Conservation (phyloP, 2,888 invertebrate genomes). For the Monoplex corrugatus region DNA sequence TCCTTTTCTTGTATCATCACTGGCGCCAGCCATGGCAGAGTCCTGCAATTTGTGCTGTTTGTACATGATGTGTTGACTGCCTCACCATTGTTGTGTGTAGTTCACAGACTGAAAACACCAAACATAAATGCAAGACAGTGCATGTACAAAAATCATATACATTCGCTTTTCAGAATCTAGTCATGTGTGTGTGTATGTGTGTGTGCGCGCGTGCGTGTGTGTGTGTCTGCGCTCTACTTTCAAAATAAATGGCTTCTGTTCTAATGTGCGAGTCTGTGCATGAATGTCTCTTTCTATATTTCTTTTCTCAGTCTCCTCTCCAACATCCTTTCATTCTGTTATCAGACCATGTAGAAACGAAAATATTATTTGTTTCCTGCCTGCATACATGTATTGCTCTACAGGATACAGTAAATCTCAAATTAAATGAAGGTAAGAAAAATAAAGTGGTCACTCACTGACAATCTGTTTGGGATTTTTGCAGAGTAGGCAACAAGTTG, state of each 20-base stretch:
- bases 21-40: not conserved
- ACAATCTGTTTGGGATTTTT: slow-evolving; percentile 65
- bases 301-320: not conserved
- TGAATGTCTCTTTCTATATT: not conserved
- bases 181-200: slow-evolving; percentile 3
- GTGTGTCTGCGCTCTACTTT: not conserved
- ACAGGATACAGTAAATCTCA: no score
- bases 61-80: not conserved
- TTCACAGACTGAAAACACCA: slow-evolving; percentile 37
- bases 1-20: no score
- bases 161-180: not conserved
- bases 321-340: no score
- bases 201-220: not conserved
- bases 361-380: no score
- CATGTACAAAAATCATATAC: no score
- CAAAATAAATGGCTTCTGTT: not conserved
- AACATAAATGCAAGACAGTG: no score
- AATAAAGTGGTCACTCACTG: slow-evolving; percentile 56
- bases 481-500: slow-evolving; percentile 68
- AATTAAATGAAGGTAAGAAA: no score
- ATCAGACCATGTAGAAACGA: no score
- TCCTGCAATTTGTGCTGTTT: not conserved
- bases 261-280: not conserved
- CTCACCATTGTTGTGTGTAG: slow-evolving; percentile 46
- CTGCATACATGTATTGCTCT: no score